Evolutionary conservation across 2,113 vertebrate species (phyloP).

Genomic region (Pollimyrus isidori): DNA sequence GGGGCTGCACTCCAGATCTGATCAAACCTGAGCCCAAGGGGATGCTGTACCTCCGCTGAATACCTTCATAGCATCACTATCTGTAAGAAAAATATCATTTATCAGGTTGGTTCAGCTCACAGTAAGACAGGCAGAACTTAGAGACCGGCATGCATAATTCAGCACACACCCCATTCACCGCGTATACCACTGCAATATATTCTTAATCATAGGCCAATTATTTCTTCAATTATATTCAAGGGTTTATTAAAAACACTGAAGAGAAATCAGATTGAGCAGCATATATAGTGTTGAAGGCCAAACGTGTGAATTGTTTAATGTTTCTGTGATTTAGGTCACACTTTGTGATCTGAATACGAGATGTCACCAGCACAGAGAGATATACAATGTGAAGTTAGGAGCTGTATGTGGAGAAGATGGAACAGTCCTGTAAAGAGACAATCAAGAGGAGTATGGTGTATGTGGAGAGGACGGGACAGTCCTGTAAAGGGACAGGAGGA

Average conservation of each 20-base stretch:
- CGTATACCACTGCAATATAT: neutral
- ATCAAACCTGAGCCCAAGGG: neutral
- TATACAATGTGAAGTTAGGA: neutral
- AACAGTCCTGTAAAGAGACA: neutral
- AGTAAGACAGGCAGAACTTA: neutral
- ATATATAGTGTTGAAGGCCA: neutral
- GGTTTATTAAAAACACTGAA: neutral
- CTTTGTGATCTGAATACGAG: neutral
- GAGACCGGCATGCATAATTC: neutral
- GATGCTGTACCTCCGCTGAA: neutral
- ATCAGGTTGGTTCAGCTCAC: neutral
- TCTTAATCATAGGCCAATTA: neutral
- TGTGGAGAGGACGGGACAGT: no score
- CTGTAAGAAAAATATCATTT: neutral
- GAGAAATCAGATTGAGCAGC: neutral
- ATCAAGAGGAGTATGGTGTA: no score
- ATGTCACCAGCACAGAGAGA: neutral
- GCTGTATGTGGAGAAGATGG: neutral
- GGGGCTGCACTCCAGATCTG: neutral
- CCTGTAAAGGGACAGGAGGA: no score
- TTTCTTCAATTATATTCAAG: neutral
- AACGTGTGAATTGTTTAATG: neutral
- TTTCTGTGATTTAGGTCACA: neutral
- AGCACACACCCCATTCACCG: neutral
- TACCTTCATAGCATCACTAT: neutral